Percentiles rank a stretch among this genome's conserved stretches.
These are phyloP conservation scores for Brenthis hecate DNA, from an alignment of 2,888 invertebrate genomes.

Conservation along the genomic window DNA sequence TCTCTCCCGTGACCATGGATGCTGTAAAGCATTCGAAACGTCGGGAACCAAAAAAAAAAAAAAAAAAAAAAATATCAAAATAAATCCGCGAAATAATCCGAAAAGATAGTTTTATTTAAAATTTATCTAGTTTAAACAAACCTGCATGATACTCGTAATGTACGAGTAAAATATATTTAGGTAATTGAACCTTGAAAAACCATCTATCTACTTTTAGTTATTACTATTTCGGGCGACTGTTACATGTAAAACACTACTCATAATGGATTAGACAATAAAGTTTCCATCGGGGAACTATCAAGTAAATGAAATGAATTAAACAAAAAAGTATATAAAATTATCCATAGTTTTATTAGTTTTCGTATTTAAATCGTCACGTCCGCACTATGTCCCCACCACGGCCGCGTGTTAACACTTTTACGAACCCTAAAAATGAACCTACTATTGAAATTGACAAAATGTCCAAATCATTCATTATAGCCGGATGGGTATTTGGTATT, in stretches of 20 bases:
- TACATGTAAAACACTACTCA: not conserved
- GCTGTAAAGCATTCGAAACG: too few species aligned
- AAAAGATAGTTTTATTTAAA: too few species aligned
- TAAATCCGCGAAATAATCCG: too few species aligned
- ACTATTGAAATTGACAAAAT: conserved; percentile 20
- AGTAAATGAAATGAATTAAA: not conserved
- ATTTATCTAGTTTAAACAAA: too few species aligned
- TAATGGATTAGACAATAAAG: conserved; percentile 4
- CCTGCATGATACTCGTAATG: too few species aligned
- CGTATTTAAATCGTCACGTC: not conserved
- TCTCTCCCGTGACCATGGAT: too few species aligned
- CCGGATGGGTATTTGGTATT: conserved; percentile 34
- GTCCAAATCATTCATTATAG: conserved; percentile 34
- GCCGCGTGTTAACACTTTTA: conserved; percentile 27
- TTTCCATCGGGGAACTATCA: not conserved
- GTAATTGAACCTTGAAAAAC: too few species aligned
- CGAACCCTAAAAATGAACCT: conserved; percentile 1
- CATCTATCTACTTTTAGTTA: too few species aligned
- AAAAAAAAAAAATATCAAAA: too few species aligned
- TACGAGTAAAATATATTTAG: too few species aligned
- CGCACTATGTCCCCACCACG: conserved; percentile 27
- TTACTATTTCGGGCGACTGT: too few species aligned
- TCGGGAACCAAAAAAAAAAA: too few species aligned
- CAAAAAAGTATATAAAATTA: not conserved
- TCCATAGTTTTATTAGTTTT: not conserved